These are phyloP conservation scores for Struthidea cinerea DNA, from an alignment of 2,113 vertebrate genomes.

Conservation along the genomic window DNA sequence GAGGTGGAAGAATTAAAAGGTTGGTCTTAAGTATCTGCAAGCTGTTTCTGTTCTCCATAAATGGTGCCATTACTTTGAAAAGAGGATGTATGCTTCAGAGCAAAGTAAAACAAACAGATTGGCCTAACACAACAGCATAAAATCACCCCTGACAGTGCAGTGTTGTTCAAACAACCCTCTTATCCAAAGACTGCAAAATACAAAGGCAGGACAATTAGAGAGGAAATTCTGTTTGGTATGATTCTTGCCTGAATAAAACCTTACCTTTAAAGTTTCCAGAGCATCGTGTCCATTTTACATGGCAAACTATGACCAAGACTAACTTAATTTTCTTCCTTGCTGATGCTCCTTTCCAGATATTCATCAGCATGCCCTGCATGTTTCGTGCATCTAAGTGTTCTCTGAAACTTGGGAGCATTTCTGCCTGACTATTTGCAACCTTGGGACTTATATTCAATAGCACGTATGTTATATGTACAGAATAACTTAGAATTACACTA, in stretches of 20 bases:
- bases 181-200: not conserved
- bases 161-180: not conserved
- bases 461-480: not conserved
- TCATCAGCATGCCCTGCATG: not conserved
- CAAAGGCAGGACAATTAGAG: not conserved
- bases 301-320: not conserved
- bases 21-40: not conserved
- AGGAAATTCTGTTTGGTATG: not conserved
- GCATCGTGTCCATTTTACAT: not conserved
- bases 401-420: not conserved
- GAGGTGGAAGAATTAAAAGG: not conserved
- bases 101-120: not conserved
- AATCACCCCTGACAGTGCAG: not conserved
- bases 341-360: not conserved
- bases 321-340: not conserved
- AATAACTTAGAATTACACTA: not conserved
- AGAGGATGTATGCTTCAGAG: constrained; percentile 6
- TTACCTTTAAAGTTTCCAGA: not conserved
- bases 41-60: not conserved
- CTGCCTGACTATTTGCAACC: not conserved
- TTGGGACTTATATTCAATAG: not conserved
- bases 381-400: not conserved
- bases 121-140: not conserved
- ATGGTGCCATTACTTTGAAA: not conserved
- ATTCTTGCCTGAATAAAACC: not conserved